Percentiles rank a stretch among this genome's conserved stretches.
Evolutionary conservation across 2,888 invertebrate species (phyloP).

Genomic region (Adineta ricciae): DNA sequence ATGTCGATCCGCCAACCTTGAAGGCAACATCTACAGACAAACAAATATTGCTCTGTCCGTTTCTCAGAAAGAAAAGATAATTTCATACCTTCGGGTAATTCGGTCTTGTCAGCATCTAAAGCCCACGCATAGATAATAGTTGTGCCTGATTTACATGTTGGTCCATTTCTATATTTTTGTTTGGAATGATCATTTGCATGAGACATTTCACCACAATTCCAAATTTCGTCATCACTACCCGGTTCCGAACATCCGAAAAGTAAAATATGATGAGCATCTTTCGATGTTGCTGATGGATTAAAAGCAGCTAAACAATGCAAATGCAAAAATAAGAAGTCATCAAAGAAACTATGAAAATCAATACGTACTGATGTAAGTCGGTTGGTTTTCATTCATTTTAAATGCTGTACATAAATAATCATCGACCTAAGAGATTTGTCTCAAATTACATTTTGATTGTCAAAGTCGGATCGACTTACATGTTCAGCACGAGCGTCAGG

Average conservation of each 20-base stretch:
- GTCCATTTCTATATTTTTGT: constrained; percentile 37
- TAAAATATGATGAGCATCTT: constrained; percentile 56
- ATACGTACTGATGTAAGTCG: constrained; percentile 46
- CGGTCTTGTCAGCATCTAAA: constrained; percentile 55
- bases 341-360: background rate
- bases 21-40: constrained; percentile 51
- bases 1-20: constrained; percentile 53
- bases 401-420: constrained; percentile 50
- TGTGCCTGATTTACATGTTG: constrained; percentile 41
- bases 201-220: constrained; percentile 53
- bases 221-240: constrained; percentile 39
- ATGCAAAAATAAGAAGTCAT: background rate
- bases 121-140: constrained; percentile 58
- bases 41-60: no score
- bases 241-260: constrained; percentile 54
- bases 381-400: constrained; percentile 41
- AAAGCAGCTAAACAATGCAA: constrained; percentile 51
- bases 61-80: constrained; percentile 35
- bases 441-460: background rate
- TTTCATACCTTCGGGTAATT: constrained; percentile 50
- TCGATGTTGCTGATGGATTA: constrained; percentile 54
- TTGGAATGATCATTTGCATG: background rate
- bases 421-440: constrained; percentile 45
- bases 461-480: background rate
- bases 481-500: background rate